These are phyloP conservation scores for Oophaga pumilio DNA, from an alignment of 2,113 vertebrate species.

Conservation along the genomic window DNA sequence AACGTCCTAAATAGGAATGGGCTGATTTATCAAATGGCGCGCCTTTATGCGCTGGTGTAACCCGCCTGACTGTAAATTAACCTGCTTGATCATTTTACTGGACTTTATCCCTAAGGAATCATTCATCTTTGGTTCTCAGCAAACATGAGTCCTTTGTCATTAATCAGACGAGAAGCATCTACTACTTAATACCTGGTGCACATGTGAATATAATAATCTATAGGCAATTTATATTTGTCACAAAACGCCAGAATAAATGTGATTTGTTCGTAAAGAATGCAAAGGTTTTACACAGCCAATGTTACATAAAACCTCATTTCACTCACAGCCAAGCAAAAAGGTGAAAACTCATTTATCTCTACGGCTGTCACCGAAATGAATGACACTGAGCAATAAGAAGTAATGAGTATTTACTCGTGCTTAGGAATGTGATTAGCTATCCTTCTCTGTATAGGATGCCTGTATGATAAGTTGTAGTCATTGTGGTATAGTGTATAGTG, in stretches of 20 bases:
- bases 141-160: slow-evolving; percentile 7
- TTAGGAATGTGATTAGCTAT: neutral
- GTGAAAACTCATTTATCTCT: slow-evolving; percentile 35
- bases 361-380: slow-evolving; percentile 20
- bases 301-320: slow-evolving; percentile 42
- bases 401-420: neutral
- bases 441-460: neutral
- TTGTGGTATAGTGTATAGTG: neutral
- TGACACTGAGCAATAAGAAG: slow-evolving; percentile 16
- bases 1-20: slow-evolving; percentile 31
- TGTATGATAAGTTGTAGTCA: neutral
- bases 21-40: slow-evolving; percentile 31
- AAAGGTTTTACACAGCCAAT: slow-evolving; percentile 31
- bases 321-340: slow-evolving; percentile 36
- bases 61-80: slow-evolving; percentile 28
- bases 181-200: neutral
- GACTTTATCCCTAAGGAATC: slow-evolving; percentile 7
- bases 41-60: neutral
- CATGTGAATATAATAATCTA: slow-evolving; percentile 32
- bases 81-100: slow-evolving; percentile 21
- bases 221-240: slow-evolving; percentile 51
- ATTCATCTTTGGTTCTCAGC: slow-evolving; percentile 13
- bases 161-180: slow-evolving; percentile 35
- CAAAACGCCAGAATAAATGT: slow-evolving; percentile 36
- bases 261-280: slow-evolving; percentile 10